Conservation (phyloP, 2,113 vertebrate species). For the Callipepla californica region DNA sequence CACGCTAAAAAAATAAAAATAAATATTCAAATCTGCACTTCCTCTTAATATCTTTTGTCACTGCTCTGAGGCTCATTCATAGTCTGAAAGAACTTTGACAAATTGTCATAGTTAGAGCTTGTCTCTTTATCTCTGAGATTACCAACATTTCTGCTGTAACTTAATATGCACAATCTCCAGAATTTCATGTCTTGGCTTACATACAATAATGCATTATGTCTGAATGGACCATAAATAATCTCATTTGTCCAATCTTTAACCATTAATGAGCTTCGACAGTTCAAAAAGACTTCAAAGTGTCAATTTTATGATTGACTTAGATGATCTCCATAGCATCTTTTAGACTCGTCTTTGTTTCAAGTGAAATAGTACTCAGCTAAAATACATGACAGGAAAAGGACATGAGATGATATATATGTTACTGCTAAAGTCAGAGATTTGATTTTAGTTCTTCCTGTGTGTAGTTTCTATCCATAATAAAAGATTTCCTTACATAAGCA, state of each 20-base stretch:
- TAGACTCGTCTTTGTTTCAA: neutral
- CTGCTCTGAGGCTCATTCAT: neutral
- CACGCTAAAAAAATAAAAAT: neutral
- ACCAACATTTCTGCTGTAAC: neutral
- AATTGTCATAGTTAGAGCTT: neutral
- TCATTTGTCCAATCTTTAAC: neutral
- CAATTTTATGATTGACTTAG: too few relatives aligned
- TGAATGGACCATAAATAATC: neutral
- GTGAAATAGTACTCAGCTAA: neutral
- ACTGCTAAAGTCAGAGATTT: neutral
- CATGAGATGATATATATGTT: neutral
- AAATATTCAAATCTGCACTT: neutral
- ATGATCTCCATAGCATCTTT: neutral
- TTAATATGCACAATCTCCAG: neutral
- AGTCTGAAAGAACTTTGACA: neutral
- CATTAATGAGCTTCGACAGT: neutral
- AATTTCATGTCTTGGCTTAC: neutral
- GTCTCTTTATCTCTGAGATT: neutral
- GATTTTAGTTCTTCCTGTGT: neutral
- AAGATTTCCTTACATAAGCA: neutral
- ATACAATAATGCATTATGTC: neutral
- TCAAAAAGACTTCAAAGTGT: neutral
- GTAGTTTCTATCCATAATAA: neutral
- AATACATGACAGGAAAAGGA: neutral
- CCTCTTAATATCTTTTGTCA: neutral